Percentiles rank a stretch among this genome's conserved stretches.
Evolutionary conservation across 1,140 invertebrate species (phyloP).

Genomic region (Drosophila bifasciata): DNA sequence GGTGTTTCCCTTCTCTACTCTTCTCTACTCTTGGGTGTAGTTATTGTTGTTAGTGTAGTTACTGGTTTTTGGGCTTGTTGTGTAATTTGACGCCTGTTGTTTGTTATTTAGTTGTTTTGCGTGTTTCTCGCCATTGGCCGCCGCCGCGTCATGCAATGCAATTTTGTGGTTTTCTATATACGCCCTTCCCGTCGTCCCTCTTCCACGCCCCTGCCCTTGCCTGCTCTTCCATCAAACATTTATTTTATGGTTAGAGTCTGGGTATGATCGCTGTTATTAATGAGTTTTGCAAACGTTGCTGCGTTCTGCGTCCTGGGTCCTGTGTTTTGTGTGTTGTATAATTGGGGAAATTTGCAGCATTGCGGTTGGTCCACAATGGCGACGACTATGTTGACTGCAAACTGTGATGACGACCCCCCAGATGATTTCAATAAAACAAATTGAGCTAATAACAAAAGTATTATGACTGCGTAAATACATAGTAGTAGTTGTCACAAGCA

Average conservation of each 20-base stretch:
- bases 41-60: slow-evolving; percentile 20
- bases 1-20: neutral
- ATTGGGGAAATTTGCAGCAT: slow-evolving; percentile 16
- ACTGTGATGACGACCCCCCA: neutral
- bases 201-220: neutral
- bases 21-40: slow-evolving; percentile 10
- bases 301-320: neutral
- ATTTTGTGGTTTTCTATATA: slow-evolving; percentile 72
- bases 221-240: neutral
- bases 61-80: slow-evolving; percentile 68
- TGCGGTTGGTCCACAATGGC: slow-evolving; percentile 1
- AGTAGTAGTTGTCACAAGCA: neutral
- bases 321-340: slow-evolving; percentile 7
- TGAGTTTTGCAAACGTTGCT: slow-evolving; percentile 67
- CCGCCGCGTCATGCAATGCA: slow-evolving; percentile 82
- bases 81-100: slow-evolving; percentile 81
- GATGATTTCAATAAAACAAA: slow-evolving; percentile 31
- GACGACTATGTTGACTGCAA: neutral
- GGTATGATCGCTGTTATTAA: slow-evolving; percentile 63
- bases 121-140: slow-evolving; percentile 56
- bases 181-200: too few relatives aligned
- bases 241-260: neutral
- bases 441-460: slow-evolving; percentile 52
- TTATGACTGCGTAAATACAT: neutral
- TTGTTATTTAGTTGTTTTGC: slow-evolving; percentile 81